Evolutionary conservation across 2,113 vertebrate species (phyloP), one percentile per base, ranked within the genome.

Genomic region (Istiophorus platypterus): DNA sequence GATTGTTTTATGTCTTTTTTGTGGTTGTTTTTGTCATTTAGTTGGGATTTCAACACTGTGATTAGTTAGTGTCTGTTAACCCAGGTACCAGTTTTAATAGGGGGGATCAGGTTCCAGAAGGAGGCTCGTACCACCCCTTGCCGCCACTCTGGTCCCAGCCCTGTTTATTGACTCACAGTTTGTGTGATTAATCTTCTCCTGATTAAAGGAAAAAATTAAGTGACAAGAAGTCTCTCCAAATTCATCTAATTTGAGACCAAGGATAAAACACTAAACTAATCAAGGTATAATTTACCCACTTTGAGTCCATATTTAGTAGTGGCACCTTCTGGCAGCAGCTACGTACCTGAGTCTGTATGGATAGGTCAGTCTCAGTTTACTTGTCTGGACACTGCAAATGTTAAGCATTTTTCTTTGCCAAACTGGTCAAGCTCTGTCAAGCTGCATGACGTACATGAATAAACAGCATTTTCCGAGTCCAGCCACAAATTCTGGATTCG

Each of bases 221-320:
- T 56, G 31, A 73, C 29, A 57, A 61, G 10, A 81, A 85, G 71
- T 74, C 74, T 81, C 73, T 58, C 37, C 20, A 62, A 26, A 82
- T 75, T 68, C 66, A 83, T 76, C 39, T 62, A 47, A 67, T 77
- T 78, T 47, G 74, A 78, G 45, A 54, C 18, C 45, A 20, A 34
- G 59, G 37, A 74, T 31, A 51, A 85, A 85, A 88, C 49, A 62
- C 61, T 84, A 39, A 73, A 74, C 56, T 81, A 73, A 39, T 69
- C 70, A 87, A 76, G 72, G 62, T 57, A 79, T 80, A 72, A 80
- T 76, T 83, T 73, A 63, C 41, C 59, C 52, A 39, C 51, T 24
- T 42, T 37, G 37, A 26, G 63, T 84, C 68, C 62, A 49, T 88
- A 85, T 54, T 82, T 24, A 72, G 58, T 12, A 1, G 22, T 56